These are phyloP conservation scores for Elgaria multicarinata DNA, from an alignment of 2,113 vertebrate species.

Conservation along the genomic window DNA sequence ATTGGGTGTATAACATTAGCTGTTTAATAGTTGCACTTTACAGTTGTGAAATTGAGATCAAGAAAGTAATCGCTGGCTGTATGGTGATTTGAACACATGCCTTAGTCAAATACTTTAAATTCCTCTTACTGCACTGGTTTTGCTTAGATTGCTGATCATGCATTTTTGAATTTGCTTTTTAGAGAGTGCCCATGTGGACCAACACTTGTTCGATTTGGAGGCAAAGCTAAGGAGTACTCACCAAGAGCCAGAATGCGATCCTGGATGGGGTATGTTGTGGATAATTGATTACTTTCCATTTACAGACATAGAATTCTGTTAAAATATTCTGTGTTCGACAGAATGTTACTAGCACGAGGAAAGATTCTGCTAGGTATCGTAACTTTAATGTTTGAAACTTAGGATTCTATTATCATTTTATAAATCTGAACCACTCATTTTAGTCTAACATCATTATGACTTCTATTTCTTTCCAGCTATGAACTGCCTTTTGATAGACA, in stretches of 20 bases:
- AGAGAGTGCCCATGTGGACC: conserved; percentile 97
- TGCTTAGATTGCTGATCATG: background rate
- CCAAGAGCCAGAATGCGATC: conserved; percentile 91
- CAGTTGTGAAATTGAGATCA: background rate
- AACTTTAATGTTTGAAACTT: background rate
- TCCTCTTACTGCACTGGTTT: background rate
- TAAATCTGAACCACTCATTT: background rate
- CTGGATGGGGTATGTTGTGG: conserved; percentile 91
- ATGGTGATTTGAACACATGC: background rate
- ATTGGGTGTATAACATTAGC: background rate
- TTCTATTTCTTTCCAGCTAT: conserved; percentile 77
- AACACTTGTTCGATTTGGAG: conserved; percentile 88
- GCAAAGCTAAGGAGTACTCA: conserved; percentile 93
- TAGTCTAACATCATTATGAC: accelerated
- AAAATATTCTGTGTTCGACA: background rate
- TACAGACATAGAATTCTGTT: background rate
- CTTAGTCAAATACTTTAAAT: background rate
- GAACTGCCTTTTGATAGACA: conserved; percentile 96
- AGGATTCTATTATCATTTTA: accelerated
- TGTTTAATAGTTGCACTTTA: background rate
- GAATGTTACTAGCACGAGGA: background rate
- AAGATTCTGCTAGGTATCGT: background rate
- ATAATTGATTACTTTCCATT: background rate
- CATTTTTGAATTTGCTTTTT: conserved; percentile 42
- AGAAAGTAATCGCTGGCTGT: background rate